Evolutionary conservation across 2,113 vertebrate species (phyloP).

Genomic region (Nothobranchius furzeri): DNA sequence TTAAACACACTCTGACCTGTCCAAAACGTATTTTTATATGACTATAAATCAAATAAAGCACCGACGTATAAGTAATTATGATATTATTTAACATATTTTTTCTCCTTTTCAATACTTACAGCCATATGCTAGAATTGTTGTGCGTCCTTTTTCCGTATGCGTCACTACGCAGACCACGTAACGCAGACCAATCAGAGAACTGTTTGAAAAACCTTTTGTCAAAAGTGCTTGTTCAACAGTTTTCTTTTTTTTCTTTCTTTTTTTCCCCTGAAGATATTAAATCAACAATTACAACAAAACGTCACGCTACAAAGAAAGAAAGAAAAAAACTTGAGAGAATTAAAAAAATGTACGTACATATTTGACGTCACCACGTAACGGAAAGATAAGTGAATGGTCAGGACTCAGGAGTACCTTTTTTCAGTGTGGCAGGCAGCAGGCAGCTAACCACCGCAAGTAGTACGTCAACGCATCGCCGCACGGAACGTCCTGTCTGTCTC

Average conservation of each 20-base stretch:
- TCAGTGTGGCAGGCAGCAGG: neutral
- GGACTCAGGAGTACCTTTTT: slow-evolving; percentile 23
- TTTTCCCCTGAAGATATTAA: no score
- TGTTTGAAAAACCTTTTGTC: neutral
- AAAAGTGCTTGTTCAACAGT: no score
- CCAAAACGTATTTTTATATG: neutral
- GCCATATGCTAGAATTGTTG: no score
- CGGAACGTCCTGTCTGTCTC: neutral
- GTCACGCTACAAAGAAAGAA: no score
- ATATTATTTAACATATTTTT: neutral
- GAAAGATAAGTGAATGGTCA: slow-evolving; percentile 21
- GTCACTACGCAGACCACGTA: slow-evolving; percentile 51
- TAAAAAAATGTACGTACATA: neutral
- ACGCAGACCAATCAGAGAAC: neutral
- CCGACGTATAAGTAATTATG: no score
- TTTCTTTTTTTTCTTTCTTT: no score
- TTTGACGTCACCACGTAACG: slow-evolving; percentile 41
- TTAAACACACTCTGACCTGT: neutral
- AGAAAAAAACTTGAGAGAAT: neutral
- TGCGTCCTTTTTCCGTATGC: slow-evolving; percentile 45
- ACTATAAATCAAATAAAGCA: no score
- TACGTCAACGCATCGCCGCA: neutral
- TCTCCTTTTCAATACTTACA: slow-evolving; percentile 18
- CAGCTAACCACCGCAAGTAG: slow-evolving; percentile 20
- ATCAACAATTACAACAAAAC: no score